phyloP scores from a whole-genome alignment of 2,888 invertebrate genomes.

The Melipona bicolor region DNA sequence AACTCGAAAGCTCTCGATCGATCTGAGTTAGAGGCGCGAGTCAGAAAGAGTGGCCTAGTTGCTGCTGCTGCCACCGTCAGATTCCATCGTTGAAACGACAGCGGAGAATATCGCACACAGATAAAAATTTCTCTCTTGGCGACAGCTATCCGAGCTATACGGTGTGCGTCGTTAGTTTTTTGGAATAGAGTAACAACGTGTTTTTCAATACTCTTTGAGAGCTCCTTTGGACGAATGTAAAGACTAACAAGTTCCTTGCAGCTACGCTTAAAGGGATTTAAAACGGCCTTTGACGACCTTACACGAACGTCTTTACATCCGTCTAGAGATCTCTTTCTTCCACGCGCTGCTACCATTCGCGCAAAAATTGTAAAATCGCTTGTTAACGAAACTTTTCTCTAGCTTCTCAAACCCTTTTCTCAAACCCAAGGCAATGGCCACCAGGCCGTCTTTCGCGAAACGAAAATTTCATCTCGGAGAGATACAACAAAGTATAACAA shows the following conservation, averaged over 20 bases:
- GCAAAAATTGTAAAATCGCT: background rate
- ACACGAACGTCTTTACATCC: background rate
- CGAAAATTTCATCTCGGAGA: background rate
- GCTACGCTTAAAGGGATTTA: background rate
- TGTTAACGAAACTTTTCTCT: background rate
- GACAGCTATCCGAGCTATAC: background rate
- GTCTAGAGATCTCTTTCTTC: background rate
- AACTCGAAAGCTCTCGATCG: background rate
- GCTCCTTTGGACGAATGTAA: background rate
- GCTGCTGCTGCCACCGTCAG: conserved; percentile 8
- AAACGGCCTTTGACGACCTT: conserved; percentile 5
- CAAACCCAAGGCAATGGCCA: background rate
- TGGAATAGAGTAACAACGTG: background rate
- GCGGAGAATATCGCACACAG: background rate
- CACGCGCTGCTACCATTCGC: background rate
- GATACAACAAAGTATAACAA: background rate
- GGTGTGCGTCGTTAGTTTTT: background rate
- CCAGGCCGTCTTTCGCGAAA: background rate
- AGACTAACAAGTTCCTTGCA: conserved; percentile 1
- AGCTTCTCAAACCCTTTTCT: background rate
- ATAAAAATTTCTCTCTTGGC: background rate
- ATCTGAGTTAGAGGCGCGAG: background rate
- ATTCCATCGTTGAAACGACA: background rate
- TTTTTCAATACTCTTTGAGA: background rate
- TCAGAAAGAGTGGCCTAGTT: background rate